These are phyloP conservation scores for Sesia bembeciformis DNA, from an alignment of 2,888 invertebrate genomes.

Conservation along the genomic window DNA sequence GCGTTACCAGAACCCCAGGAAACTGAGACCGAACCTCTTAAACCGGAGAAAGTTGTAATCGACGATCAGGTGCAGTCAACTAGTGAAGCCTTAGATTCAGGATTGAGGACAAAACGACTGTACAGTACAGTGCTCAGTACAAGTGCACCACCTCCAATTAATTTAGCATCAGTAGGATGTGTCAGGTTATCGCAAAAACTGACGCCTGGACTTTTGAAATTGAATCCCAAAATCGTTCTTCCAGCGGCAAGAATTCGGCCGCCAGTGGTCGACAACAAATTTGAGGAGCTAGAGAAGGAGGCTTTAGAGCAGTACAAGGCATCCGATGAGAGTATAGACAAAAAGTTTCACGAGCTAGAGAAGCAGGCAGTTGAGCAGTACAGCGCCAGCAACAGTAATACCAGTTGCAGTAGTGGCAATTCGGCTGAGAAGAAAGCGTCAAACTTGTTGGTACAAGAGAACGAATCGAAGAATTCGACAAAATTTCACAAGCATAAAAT, in stretches of 20 bases:
- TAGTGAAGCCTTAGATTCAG: slow-evolving; percentile 37
- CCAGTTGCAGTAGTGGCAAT: slow-evolving; percentile 62
- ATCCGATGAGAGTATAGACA: slow-evolving; percentile 73
- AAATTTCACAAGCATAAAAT: slow-evolving; percentile 61
- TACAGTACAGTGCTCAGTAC: slow-evolving; percentile 71
- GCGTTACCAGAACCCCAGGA: slow-evolving; percentile 16
- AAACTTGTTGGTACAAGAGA: slow-evolving; percentile 19
- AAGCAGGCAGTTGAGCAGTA: slow-evolving; percentile 80
- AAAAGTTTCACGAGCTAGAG: slow-evolving; percentile 76
- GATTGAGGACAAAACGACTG: slow-evolving; percentile 54
- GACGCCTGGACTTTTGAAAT: slow-evolving; percentile 51
- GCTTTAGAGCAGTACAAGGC: slow-evolving; percentile 76
- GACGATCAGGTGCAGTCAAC: slow-evolving; percentile 43
- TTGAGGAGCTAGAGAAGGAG: slow-evolving; percentile 75
- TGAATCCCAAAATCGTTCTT: slow-evolving; percentile 54
- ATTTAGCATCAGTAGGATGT: slow-evolving; percentile 34
- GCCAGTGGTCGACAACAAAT: slow-evolving; percentile 49
- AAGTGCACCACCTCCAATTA: slow-evolving; percentile 49
- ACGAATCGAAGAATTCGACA: slow-evolving; percentile 29
- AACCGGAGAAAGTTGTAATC: slow-evolving; percentile 20
- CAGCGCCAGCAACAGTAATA: slow-evolving; percentile 65
- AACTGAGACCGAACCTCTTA: slow-evolving; percentile 8
- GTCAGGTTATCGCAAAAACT: slow-evolving; percentile 53
- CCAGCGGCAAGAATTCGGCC: slow-evolving; percentile 41
- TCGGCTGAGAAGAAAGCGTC: slow-evolving; percentile 44